Conservation (phyloP, 2,888 invertebrate genomes). For the Tetragonula carbonaria region DNA sequence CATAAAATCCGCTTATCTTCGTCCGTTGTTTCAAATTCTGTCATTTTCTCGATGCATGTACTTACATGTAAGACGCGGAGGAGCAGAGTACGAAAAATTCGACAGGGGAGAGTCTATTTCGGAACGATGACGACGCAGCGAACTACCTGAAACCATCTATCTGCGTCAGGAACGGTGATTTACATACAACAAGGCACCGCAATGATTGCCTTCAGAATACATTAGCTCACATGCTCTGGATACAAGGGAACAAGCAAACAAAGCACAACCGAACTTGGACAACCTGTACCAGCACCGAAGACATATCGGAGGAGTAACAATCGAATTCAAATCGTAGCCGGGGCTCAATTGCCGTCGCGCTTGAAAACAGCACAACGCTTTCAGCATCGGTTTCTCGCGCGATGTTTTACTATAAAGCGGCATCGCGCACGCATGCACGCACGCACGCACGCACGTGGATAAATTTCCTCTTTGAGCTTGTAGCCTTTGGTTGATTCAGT, state of each 20-base stretch:
- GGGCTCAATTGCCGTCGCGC: background rate
- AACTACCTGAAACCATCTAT: constrained; percentile 68
- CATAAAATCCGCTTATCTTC: background rate
- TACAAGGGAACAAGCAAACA: constrained; percentile 49
- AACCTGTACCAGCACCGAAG: constrained; percentile 9
- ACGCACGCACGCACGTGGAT: too few species aligned
- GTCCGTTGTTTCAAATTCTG: background rate
- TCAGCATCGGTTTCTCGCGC: constrained; percentile 2
- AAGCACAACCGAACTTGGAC: constrained; percentile 44
- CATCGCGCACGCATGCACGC: too few species aligned
- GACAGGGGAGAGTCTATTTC: constrained; percentile 63
- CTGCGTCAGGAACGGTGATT: constrained; percentile 70
- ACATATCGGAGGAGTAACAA: constrained; percentile 37
- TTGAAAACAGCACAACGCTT: constrained; percentile 21
- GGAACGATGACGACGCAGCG: constrained; percentile 54
- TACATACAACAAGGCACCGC: constrained; percentile 77
- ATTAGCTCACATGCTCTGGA: constrained; percentile 72
- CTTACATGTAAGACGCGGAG: background rate
- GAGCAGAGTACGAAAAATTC: constrained; percentile 37
- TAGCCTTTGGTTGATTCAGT: background rate
- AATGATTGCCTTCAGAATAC: constrained; percentile 76
- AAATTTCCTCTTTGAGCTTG: background rate
- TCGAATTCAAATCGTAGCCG: constrained; percentile 27
- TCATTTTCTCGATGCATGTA: background rate
- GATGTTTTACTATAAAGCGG: background rate